Evolutionary conservation across 2,888 invertebrate genomes (phyloP).

Genomic region (Onchidella celtica): DNA sequence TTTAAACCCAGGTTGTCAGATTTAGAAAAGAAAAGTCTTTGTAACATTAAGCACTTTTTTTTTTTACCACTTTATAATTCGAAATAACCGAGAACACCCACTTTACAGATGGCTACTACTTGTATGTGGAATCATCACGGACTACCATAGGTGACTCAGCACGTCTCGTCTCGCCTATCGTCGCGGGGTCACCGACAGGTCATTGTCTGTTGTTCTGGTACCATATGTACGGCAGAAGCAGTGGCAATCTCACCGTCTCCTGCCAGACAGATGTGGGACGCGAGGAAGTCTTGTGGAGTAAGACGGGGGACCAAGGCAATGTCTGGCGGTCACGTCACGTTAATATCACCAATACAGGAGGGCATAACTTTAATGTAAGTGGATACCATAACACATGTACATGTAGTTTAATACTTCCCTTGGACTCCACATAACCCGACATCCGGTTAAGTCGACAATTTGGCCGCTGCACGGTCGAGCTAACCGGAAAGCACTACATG

Average conservation of each 20-base stretch:
- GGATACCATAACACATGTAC: not conserved
- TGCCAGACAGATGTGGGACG: constrained; percentile 39
- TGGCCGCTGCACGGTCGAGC: too few species aligned
- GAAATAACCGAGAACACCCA: too few species aligned
- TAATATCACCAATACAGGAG: constrained; percentile 34
- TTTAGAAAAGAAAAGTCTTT: not conserved
- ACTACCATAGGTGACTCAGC: constrained; percentile 40
- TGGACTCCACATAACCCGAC: too few species aligned
- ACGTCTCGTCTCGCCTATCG: constrained; percentile 57
- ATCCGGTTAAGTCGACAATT: too few species aligned
- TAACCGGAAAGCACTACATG: too few species aligned
- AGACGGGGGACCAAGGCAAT: constrained; percentile 51
- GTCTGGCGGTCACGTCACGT: constrained; percentile 48
- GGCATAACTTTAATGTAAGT: constrained; percentile 51
- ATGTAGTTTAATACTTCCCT: not conserved
- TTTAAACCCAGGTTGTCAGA: too few species aligned
- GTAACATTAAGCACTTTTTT: not conserved
- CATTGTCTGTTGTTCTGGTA: constrained; percentile 66
- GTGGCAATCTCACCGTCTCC: constrained; percentile 39
- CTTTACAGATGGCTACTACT: constrained; percentile 43
- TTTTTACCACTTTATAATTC: not conserved
- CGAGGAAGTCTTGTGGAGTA: constrained; percentile 47
- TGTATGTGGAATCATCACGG: constrained; percentile 54
- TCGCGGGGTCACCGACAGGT: constrained; percentile 49
- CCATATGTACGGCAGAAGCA: constrained; percentile 62